phyloP scores from a whole-genome alignment of 2,797 vertebrate species.

The Borostomias antarcticus region DNA sequence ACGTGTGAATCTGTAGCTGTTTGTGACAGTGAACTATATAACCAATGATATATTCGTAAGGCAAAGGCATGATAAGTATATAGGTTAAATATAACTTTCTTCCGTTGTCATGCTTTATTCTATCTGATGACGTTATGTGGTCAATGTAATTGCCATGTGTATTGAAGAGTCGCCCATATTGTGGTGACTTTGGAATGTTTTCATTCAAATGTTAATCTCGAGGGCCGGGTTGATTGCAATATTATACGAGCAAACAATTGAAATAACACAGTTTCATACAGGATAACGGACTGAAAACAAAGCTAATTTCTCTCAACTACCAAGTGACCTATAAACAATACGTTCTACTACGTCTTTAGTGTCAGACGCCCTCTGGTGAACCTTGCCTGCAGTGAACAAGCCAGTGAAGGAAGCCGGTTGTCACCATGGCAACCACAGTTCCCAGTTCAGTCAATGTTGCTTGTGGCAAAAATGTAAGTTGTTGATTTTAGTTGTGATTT shows the following conservation, averaged over 20 bases:
- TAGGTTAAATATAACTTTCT: neutral
- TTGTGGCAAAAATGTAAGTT: neutral
- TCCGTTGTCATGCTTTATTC: neutral
- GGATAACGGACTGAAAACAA: neutral
- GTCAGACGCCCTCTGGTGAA: neutral
- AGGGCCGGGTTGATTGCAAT: neutral
- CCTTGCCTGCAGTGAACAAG: neutral
- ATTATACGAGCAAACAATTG: too few relatives aligned
- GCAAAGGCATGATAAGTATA: neutral
- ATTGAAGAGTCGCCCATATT: neutral
- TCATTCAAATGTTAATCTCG: neutral
- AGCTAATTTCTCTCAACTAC: neutral
- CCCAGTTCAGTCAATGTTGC: neutral
- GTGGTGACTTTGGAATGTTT: neutral
- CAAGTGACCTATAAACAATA: neutral
- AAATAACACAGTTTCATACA: neutral
- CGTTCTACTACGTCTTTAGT: neutral
- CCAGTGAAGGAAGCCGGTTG: neutral
- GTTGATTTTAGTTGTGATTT: neutral
- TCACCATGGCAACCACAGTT: neutral
- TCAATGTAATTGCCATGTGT: neutral
- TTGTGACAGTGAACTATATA: conserved; percentile 1
- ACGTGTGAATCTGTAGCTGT: neutral
- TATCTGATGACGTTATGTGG: neutral
- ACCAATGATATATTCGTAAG: neutral